Conservation (phyloP, 2,113 vertebrate species). For the Myotis brandtii region DNA sequence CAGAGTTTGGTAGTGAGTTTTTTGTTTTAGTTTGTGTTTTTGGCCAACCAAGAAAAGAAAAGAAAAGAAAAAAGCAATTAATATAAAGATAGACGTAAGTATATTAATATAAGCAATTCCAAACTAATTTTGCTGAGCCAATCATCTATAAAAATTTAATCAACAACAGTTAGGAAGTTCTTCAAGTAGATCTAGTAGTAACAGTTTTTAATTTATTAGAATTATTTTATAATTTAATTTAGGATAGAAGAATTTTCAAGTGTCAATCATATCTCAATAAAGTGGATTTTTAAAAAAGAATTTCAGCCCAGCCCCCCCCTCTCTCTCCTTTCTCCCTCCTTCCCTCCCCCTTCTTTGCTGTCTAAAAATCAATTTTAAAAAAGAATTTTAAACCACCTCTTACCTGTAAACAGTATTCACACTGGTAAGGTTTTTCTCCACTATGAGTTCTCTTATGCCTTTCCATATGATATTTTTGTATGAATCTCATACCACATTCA, state of each 20-base stretch:
- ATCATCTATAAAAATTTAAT: constrained; percentile 45
- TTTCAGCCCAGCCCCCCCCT: neutral
- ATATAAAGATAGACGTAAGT: constrained; percentile 42
- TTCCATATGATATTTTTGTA: constrained; percentile 99
- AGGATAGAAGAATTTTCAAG: neutral
- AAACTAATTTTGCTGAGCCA: constrained; percentile 43
- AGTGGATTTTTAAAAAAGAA: neutral
- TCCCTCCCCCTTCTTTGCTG: neutral
- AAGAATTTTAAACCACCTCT: constrained; percentile 59
- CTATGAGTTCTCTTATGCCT: constrained; percentile 99
- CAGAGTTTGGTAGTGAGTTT: constrained; percentile 58
- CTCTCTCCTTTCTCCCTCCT: too few species aligned
- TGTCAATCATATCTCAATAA: neutral
- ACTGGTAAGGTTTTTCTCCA: constrained; percentile 99
- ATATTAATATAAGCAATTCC: constrained; percentile 50
- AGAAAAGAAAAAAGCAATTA: constrained; percentile 70
- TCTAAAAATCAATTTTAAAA: neutral
- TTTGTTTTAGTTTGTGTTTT: constrained; percentile 62
- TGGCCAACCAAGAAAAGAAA: constrained; percentile 56
- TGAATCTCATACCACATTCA: constrained; percentile 99
- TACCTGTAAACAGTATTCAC: constrained; percentile 99
- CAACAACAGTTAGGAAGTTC: constrained; percentile 9
- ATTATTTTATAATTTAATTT: constrained; percentile 29
- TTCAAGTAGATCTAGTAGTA: constrained; percentile 4
- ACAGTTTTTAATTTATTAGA: constrained; percentile 42